phyloP scores from a whole-genome alignment of 2,113 vertebrate genomes.

The Brachypteracias leptosomus region DNA sequence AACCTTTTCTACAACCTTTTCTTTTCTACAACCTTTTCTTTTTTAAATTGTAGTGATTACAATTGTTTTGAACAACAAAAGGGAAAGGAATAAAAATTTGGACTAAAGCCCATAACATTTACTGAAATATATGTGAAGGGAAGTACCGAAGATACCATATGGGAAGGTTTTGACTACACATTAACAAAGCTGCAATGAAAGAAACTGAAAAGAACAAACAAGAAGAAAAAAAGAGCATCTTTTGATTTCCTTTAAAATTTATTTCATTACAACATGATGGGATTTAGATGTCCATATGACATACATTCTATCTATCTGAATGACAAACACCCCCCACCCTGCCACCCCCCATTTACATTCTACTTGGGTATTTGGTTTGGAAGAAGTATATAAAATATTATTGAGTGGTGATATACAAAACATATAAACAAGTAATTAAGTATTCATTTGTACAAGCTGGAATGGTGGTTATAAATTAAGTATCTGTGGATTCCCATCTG shows the following conservation, averaged over 20 bases:
- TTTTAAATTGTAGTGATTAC: too few relatives aligned
- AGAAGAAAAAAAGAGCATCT: background rate
- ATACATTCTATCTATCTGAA: background rate
- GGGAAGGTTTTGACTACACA: background rate
- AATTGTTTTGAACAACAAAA: conserved; percentile 44
- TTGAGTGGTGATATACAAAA: background rate
- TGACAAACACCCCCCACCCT: background rate
- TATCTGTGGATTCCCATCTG: conserved; percentile 1
- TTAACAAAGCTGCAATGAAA: background rate
- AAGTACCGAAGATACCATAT: background rate
- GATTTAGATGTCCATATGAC: background rate
- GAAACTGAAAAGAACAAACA: background rate
- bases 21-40: too few relatives aligned
- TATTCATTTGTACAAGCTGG: conserved; percentile 11
- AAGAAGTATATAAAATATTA: background rate
- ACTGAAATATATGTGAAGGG: background rate
- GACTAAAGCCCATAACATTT: background rate
- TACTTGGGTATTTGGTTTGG: background rate
- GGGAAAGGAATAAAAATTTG: conserved; percentile 1
- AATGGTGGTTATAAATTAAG: background rate
- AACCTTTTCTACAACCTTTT: background rate
- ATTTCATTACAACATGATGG: background rate
- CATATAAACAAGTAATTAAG: conserved; percentile 6
- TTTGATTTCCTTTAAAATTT: background rate
- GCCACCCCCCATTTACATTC: background rate